Evolutionary conservation across 2,888 invertebrate genomes (phyloP), one percentile per base, ranked within the genome.

Genomic region (Blastobasis lacticolella): DNA sequence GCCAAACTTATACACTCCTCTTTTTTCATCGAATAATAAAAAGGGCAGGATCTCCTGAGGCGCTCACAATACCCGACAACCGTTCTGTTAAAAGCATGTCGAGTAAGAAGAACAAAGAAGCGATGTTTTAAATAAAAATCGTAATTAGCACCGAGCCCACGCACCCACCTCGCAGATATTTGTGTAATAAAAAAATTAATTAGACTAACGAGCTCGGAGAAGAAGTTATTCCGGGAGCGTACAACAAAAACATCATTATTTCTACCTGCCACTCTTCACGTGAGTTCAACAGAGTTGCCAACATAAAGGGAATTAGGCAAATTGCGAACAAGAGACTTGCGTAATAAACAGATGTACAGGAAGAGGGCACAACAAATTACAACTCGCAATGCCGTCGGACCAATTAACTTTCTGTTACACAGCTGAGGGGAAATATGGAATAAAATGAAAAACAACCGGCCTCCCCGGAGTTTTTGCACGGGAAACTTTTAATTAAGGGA

Each of bases 401-500:
- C 85, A 86, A 88, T 87, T 87, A 87, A 81, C 84, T 85, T 86
- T 82, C 81, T 78, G 85, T 84, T 85, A 86, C 84, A 80, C 66
- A 61, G 71, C 77, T 23, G 73, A 67, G 75, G 78, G 72, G 82
- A 46, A 87, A 85, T 85, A 86, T 86, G 81, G 76, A 85, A 84
- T 81, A 82, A 86, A 86, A 85, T 78, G 81, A 78, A 83, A 82
- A 82, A 82, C 79, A 78, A 77, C 81, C 71, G 74, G 78, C 73
- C 67, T 64, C 57, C 23, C 61, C 56, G 70, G 67, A 68, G 77
- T 78, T 82, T 79, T 81, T 81, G 73, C 74, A 71, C 68, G 61
- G 73, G 64, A 75, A 87, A 87, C 81, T 87, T 87, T 88, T 87
- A 88, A 87, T 86, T 86, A 88, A 84, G 81, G 86, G 82, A 84